Base-by-base conservation (phyloP, 2,888 invertebrate genomes). In the Parapristionchus giblindavisi region DNA sequence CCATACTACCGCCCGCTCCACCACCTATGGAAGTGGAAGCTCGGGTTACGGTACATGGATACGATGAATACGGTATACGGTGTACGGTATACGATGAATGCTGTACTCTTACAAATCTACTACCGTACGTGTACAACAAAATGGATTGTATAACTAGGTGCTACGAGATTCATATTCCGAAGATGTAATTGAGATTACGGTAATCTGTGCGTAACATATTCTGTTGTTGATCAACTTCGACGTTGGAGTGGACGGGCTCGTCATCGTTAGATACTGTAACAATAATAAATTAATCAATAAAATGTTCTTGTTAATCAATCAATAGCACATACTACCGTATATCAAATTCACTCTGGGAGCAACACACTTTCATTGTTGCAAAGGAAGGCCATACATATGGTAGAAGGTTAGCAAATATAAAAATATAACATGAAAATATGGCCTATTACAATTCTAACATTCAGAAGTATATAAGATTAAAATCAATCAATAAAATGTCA, bases 171-270 rank as follows among this genome's bases (percentile, higher is more conserved):
- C n/a, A n/a, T n/a, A n/a, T n/a, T n/a, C n/a, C n/a, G n/a, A n/a
- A n/a, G n/a, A n/a, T n/a, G n/a, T n/a, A n/a, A n/a, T n/a, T n/a
- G 40, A 8, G 17, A 43, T n/a, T 61, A 61, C 34, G 5, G 43
- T 63, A 40, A 65, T 11, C 43, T 43, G 43, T 65, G 32, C 8
- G 38, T 14, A 11, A 76, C 81, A 79, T 75, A 87, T 86, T 80
- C 85, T 94, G 94, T 89, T 96, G 92, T 89, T 97, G 96, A 87
- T 95, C 94, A 81, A 99, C 98, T 80, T 95, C 93, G 91, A 99
- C 98, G 90, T 99, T 99, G 32, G 98, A 91, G 77, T 90, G 87
- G 36, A 91, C 89, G 29, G 89, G 89, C 79, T 91, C 91, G 77
- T 91, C 91, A 61, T 87, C 61, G 43, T 56, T 58, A 29, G 61